A percentile compares a stretch with the other conserved stretches of the same genome.
phyloP scores from a whole-genome alignment of 2,888 invertebrate genomes.

The Tenthredo notha region DNA sequence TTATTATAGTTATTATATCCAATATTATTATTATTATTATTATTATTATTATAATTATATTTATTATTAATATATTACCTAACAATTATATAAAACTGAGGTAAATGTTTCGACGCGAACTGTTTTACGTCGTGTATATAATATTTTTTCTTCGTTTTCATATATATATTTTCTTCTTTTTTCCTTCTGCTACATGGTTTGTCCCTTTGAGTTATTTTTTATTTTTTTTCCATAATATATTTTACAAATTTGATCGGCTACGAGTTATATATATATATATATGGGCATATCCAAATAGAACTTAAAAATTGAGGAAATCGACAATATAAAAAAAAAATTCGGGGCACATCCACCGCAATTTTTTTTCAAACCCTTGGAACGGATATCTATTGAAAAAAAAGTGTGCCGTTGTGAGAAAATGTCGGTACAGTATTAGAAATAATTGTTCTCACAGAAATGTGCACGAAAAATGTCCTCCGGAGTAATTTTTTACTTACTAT shows the following conservation, averaged over 20 bases:
- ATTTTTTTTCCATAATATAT: neutral
- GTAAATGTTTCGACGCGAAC: slow-evolving; percentile 20
- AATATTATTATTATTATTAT: neutral
- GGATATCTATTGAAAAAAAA: too few species aligned
- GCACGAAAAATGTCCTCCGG: too few species aligned
- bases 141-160: neutral
- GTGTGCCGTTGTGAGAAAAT: too few species aligned
- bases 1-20: neutral
- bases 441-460: too few species aligned
- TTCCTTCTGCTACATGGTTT: neutral
- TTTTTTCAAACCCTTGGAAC: too few species aligned
- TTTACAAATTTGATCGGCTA: slow-evolving; percentile 27
- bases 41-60: neutral
- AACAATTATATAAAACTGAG: slow-evolving; percentile 30
- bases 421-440: too few species aligned
- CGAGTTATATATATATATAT: neutral
- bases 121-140: neutral
- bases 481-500: too few species aligned
- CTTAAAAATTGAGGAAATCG: too few species aligned
- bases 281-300: too few species aligned
- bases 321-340: too few species aligned
- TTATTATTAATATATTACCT: slow-evolving; percentile 21
- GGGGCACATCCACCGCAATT: too few species aligned
- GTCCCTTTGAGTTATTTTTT: neutral
- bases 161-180: neutral